A percentile compares a stretch with the other conserved stretches of the same genome.
Conservation (phyloP, 1,140 invertebrate genomes). For the Trichonephila clavipes region DNA sequence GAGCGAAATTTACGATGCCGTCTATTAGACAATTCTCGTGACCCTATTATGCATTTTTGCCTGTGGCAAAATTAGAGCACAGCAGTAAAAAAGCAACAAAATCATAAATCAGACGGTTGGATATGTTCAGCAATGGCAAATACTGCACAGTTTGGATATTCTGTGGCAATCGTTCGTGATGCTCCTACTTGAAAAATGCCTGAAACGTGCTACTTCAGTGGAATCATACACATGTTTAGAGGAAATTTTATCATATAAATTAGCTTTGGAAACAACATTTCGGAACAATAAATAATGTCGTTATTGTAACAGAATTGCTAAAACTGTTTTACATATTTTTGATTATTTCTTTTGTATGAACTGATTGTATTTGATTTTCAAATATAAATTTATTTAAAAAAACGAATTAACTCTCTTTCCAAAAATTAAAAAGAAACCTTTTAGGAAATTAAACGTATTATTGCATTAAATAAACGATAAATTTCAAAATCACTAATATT, state of each 20-base stretch:
- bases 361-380: background rate
- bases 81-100: background rate
- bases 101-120: constrained; percentile 49
- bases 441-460: too few species aligned
- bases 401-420: background rate
- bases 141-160: constrained; percentile 35
- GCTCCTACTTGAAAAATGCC: constrained; percentile 25
- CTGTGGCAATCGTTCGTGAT: constrained; percentile 25
- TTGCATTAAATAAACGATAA: too few species aligned
- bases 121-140: constrained; percentile 26
- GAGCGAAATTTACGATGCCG: constrained; percentile 46
- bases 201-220: background rate
- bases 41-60: constrained; percentile 49
- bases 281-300: background rate
- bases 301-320: background rate
- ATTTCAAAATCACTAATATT: too few species aligned
- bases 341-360: background rate
- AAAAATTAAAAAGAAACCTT: too few species aligned
- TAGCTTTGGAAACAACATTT: background rate
- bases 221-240: background rate
- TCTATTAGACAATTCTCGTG: constrained; percentile 40
- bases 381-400: background rate
- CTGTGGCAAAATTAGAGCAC: constrained; percentile 11
- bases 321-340: background rate
- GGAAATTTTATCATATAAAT: constrained; percentile 5